These are phyloP conservation scores for Cataglyphis altisquamis DNA, from an alignment of 2,888 invertebrate species.

Conservation along the genomic window DNA sequence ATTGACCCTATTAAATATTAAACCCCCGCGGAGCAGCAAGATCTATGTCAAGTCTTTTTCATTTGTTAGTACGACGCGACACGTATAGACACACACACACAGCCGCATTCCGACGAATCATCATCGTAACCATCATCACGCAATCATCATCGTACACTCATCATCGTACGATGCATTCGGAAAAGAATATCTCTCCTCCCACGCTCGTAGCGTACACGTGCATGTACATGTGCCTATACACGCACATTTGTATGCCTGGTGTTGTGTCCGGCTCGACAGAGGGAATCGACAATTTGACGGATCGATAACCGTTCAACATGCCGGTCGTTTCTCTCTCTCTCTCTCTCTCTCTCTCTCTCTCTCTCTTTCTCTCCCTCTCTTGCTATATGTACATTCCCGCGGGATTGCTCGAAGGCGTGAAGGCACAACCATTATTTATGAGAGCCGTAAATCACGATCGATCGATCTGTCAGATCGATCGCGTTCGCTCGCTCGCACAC, in stretches of 20 bases:
- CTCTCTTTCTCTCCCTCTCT: neutral
- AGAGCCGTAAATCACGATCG: constrained; percentile 75
- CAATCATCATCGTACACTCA: constrained; percentile 4
- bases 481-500: constrained; percentile 22
- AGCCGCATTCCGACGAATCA: constrained; percentile 37
- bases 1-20: constrained; percentile 45
- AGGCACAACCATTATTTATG: constrained; percentile 71
- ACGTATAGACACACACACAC: neutral
- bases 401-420: constrained; percentile 67
- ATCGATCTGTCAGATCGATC: constrained; percentile 70
- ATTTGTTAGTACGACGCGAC: neutral
- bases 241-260: constrained; percentile 2
- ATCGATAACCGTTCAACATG: constrained; percentile 69
- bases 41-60: constrained; percentile 47
- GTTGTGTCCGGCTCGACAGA: constrained; percentile 53
- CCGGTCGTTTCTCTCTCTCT: constrained; percentile 42
- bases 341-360: neutral
- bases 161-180: constrained; percentile 16
- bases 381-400: constrained; percentile 63
- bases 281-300: constrained; percentile 75
- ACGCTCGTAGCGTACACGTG: neutral
- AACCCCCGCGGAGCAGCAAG: constrained; percentile 16
- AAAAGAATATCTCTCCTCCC: constrained; percentile 31
- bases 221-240: neutral
- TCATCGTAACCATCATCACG: constrained; percentile 16